A percentile compares a stretch with the other conserved stretches of the same genome.
Evolutionary conservation across 2,113 vertebrate species (phyloP).

Genomic region (Acanthisitta chloris): DNA sequence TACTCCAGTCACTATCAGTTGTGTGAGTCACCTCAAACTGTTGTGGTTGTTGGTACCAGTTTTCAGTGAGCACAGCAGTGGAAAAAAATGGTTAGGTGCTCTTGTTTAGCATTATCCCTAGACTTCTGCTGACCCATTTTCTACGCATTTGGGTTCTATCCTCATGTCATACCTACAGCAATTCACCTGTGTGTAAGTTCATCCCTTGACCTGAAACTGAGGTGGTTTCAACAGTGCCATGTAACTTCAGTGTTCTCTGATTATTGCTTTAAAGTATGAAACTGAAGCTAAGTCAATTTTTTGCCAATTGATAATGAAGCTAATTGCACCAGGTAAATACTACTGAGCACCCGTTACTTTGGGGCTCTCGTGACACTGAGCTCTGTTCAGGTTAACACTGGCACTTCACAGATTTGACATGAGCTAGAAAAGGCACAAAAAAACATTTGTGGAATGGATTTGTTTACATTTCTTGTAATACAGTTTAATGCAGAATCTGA

Average conservation of each 20-base stretch:
- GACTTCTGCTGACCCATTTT: neutral
- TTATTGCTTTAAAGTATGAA: neutral
- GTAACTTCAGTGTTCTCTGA: neutral
- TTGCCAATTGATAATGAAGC: neutral
- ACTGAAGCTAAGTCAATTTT: neutral
- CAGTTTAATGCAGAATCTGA: neutral
- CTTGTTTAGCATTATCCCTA: neutral
- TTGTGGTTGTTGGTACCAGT: neutral
- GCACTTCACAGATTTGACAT: neutral
- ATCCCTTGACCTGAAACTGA: neutral
- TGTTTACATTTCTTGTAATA: neutral
- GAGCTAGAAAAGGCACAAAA: conserved; percentile 1
- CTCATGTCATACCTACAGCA: neutral
- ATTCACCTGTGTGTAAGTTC: neutral
- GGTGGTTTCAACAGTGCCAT: neutral
- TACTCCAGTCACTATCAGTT: neutral
- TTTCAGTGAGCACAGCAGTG: neutral
- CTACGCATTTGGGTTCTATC: neutral
- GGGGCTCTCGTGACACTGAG: neutral
- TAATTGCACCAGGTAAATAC: neutral
- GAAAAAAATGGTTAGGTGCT: neutral
- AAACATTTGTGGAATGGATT: neutral
- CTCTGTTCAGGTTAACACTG: neutral
- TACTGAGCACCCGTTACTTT: neutral
- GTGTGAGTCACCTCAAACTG: neutral